Evolutionary conservation across 2,888 invertebrate species (phyloP).

Genomic region (Hypomecis punctinalis): DNA sequence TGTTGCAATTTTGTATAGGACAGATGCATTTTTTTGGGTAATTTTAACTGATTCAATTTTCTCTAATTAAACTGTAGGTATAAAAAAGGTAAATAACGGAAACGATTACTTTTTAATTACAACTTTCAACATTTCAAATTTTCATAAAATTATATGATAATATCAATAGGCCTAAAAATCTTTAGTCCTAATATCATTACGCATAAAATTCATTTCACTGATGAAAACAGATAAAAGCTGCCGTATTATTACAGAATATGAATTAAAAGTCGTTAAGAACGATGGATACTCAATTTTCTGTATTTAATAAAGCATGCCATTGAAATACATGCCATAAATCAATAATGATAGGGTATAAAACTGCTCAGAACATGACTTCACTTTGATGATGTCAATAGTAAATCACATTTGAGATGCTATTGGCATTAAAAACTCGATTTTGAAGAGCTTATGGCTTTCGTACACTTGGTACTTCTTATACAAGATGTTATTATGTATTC

Average conservation of each 20-base stretch:
- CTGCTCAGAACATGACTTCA: constrained; percentile 17
- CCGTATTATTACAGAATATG: background rate
- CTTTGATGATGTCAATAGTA: constrained; percentile 19
- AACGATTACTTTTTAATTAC: too few relatives aligned
- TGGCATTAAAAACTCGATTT: constrained; percentile 17
- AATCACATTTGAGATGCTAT: constrained; percentile 15
- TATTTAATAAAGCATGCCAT: background rate
- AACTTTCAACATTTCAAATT: too few relatives aligned
- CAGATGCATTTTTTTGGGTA: too few relatives aligned
- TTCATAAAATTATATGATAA: too few relatives aligned
- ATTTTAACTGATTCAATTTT: too few relatives aligned
- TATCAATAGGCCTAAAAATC: too few relatives aligned
- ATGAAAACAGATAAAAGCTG: background rate
- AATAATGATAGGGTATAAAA: constrained; percentile 19
- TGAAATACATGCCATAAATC: constrained; percentile 10
- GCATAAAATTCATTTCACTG: background rate
- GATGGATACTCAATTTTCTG: background rate
- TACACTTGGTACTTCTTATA: constrained; percentile 1
- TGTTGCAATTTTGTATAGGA: too few relatives aligned
- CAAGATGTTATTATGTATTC: background rate
- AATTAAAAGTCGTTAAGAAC: background rate
- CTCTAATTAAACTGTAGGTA: too few relatives aligned
- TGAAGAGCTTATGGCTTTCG: background rate
- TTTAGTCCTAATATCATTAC: too few relatives aligned
- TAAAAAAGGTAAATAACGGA: too few relatives aligned